A percentile compares a stretch with the other conserved stretches of the same genome.
phyloP scores from a whole-genome alignment of 2,113 vertebrate genomes.

The Brachyhypopomus occidentalis region DNA sequence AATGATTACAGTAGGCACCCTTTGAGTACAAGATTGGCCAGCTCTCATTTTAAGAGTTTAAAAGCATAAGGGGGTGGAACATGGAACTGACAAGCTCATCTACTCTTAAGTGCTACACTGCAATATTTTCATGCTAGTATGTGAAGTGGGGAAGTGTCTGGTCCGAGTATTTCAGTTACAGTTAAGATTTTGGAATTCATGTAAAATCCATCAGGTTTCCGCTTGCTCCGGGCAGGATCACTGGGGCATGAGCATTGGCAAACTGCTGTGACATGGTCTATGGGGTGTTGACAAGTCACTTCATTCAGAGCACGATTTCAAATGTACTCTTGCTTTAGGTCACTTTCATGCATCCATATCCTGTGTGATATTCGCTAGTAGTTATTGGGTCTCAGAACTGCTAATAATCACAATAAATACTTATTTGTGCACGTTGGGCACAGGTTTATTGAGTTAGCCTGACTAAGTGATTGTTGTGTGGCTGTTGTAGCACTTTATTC shows the following conservation, averaged over 20 bases:
- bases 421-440: too few relatives aligned
- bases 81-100: conserved; percentile 11
- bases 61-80: conserved; percentile 18
- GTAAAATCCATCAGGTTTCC: neutral
- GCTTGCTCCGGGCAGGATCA: neutral
- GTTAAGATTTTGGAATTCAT: neutral
- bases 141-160: neutral
- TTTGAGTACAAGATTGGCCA: neutral
- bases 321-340: too few relatives aligned
- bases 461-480: too few relatives aligned
- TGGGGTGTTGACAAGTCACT: too few relatives aligned
- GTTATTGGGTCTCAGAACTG: too few relatives aligned
- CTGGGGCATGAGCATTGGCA: neutral
- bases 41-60: conserved; percentile 36
- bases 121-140: conserved; percentile 5
- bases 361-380: too few relatives aligned
- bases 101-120: neutral
- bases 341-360: too few relatives aligned
- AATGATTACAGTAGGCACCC: neutral
- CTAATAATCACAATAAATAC: too few relatives aligned
- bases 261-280: neutral
- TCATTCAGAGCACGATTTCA: too few relatives aligned
- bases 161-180: neutral
- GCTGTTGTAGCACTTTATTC: too few relatives aligned
- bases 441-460: too few relatives aligned